Evolutionary conservation across 2,113 vertebrate species (phyloP), one percentile per base, ranked within the genome.

Genomic region (Uria aalge): DNA sequence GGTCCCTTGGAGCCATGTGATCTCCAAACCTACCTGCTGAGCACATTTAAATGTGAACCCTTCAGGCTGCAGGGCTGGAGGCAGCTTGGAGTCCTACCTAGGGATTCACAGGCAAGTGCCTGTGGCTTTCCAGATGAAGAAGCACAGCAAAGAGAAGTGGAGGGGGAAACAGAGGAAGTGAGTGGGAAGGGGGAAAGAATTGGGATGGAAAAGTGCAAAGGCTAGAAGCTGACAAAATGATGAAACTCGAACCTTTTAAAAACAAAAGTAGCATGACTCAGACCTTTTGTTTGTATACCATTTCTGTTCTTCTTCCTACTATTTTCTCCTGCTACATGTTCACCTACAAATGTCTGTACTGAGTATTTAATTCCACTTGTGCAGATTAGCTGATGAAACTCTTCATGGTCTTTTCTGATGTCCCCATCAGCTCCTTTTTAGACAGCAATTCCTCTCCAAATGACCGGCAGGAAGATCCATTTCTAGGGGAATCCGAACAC

Each of bases 101-200:
- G 41, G 13, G 7, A 38, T 78, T 67, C 32, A 50, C 4, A 19
- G 32, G 9, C 8, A 52, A 36, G 7, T 53, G 34, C 12, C 1
- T 3, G 16, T 27, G 55, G 36, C 14, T 76, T 62, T 92, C 27
- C 30, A 62, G 30, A 73, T 43, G 34, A 52, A 80, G 85, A 59
- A 45, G 0, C 16, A 34, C 1, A 45, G 13, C 11, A 74, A 43
- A 81, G 15, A 56, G 32, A 63, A 55, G 23, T 9, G 22, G 11
- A 55, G 8, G 0, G 13, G 3, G 2, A 2, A 68, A 60, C 15
- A 50, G n/a, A 82, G 11, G 14, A 45, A 74, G 9, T 0, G 0
- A 36, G 4, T 22, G 21, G n/a, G 11, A 60, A 34, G 32, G 59
- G 2, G 13, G 8, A 60, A 69, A 30, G 27, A 52, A 24, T 4